phyloP scores from a whole-genome alignment of 2,888 invertebrate genomes.

The Choreutis nemorana region DNA sequence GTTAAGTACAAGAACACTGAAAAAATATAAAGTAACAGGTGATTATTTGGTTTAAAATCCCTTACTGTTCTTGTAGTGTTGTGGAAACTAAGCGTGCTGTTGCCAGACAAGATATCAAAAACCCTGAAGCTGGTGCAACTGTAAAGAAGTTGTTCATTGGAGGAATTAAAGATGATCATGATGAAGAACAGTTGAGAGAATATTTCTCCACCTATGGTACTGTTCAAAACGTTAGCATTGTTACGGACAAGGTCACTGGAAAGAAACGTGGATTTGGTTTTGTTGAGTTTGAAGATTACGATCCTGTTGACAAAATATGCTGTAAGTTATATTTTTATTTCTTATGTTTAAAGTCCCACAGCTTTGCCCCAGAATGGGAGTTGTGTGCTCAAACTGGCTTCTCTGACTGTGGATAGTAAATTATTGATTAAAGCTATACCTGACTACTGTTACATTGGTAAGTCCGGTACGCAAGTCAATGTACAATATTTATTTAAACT shows the following conservation, averaged over 20 bases:
- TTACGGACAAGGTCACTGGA: conserved; percentile 91
- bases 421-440: conserved; percentile 60
- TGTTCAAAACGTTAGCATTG: conserved; percentile 86
- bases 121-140: conserved; percentile 92
- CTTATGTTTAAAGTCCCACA: conserved; percentile 32
- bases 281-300: conserved; percentile 96
- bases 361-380: conserved; percentile 59
- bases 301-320: conserved; percentile 96
- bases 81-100: conserved; percentile 98
- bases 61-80: conserved; percentile 60
- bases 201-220: conserved; percentile 86
- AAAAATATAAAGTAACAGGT: neutral
- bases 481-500: conserved; percentile 20
- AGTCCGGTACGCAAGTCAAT: conserved; percentile 59
- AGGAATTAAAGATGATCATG: conserved; percentile 92
- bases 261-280: conserved; percentile 97
- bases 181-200: conserved; percentile 87
- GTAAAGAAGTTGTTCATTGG: conserved; percentile 96
- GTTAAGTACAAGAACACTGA: neutral
- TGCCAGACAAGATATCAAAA: conserved; percentile 89
- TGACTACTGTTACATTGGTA: conserved; percentile 26
- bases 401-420: conserved; percentile 56
- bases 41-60: neutral
- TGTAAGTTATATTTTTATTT: conserved; percentile 69
- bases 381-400: conserved; percentile 52